Conservation (phyloP, 2,797 vertebrate species). For the Lutjanus campechanus region DNA sequence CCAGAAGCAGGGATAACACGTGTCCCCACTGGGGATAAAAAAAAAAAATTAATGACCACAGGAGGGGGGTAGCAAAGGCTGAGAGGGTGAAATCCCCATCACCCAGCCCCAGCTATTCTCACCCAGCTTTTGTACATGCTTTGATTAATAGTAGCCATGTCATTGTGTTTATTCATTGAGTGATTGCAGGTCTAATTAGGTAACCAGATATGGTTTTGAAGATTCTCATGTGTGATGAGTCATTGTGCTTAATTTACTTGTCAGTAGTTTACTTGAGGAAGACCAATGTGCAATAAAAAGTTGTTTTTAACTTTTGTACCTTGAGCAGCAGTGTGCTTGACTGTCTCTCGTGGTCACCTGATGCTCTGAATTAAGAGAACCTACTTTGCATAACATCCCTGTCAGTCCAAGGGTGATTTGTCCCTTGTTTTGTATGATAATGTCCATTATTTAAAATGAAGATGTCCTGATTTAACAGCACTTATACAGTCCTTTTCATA, state of each 20-base stretch:
- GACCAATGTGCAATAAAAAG: too few relatives aligned
- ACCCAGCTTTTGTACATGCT: too few relatives aligned
- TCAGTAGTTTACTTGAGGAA: too few relatives aligned
- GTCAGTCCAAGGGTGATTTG: background rate
- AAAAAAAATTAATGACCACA: too few relatives aligned
- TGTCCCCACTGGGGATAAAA: too few relatives aligned
- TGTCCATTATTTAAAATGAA: background rate
- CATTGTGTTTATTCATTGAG: background rate
- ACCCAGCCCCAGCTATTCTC: too few relatives aligned
- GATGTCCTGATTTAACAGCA: background rate
- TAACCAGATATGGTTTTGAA: background rate
- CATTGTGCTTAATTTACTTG: background rate
- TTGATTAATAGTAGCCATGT: too few relatives aligned
- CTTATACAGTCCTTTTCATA: background rate
- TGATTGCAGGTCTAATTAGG: background rate
- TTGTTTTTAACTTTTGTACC: too few relatives aligned
- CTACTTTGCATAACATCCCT: background rate
- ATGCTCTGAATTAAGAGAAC: background rate
- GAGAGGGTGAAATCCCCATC: too few relatives aligned
- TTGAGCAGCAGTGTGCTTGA: background rate
- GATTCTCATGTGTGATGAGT: background rate
- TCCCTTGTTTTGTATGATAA: background rate
- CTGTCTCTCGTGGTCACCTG: background rate
- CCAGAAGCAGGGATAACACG: too few relatives aligned
- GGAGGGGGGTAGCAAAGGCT: too few relatives aligned